Conservation (phyloP, 2,888 invertebrate genomes). For the Stratiomys singularior region DNA sequence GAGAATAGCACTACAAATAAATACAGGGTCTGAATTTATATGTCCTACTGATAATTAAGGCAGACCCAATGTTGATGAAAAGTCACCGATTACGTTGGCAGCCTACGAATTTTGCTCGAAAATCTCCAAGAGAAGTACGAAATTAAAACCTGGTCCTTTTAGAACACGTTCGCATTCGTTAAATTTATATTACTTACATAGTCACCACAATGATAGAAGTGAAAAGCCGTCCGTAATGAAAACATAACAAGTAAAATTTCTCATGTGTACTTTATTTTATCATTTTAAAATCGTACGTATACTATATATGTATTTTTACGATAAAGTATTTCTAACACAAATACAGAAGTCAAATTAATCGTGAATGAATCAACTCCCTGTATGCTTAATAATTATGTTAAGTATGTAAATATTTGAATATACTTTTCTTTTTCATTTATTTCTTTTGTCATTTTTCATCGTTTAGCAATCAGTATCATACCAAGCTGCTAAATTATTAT, state of each 20-base stretch:
- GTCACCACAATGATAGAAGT: no score
- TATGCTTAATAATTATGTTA: conserved; percentile 35
- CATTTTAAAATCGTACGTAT: conserved; percentile 42
- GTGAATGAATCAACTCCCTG: conserved; percentile 41
- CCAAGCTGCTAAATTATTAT: conserved; percentile 95
- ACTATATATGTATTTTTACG: conserved; percentile 32
- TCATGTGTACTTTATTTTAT: conserved; percentile 35
- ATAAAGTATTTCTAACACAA: conserved; percentile 38
- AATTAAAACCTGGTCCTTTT: no score
- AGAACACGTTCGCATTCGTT: no score
- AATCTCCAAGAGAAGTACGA: no score
- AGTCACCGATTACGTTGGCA: no score
- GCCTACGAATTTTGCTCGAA: no score
- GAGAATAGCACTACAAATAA: no score
- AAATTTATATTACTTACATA: no score
- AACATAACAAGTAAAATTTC: conserved; percentile 8
- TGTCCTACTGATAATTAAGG: no score
- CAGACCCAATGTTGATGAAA: no score
- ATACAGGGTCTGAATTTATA: no score
- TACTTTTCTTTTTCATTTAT: not conserved
- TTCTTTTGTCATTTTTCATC: conserved; percentile 16
- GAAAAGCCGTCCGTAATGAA: no score
- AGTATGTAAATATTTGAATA: conserved; percentile 21
- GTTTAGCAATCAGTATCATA: conserved; percentile 95
- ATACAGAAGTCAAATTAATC: conserved; percentile 38